Evolutionary conservation across 2,797 vertebrate species (phyloP).

Genomic region (Schizopygopsis malacanthus): DNA sequence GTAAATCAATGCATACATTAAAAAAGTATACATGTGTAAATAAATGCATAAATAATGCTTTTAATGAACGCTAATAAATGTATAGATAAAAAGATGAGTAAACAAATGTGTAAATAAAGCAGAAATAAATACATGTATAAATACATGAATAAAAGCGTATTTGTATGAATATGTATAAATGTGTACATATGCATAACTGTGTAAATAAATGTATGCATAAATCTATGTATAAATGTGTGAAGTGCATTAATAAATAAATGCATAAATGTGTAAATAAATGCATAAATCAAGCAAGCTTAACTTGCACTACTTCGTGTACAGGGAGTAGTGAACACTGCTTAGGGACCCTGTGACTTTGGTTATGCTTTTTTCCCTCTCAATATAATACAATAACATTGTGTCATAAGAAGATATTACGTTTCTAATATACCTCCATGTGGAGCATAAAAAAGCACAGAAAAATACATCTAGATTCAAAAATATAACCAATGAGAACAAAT

Average conservation of each 20-base stretch:
- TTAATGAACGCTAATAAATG: not conserved
- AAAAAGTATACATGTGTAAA: not conserved
- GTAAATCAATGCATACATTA: no score
- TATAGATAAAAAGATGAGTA: not conserved
- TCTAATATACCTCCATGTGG: not conserved
- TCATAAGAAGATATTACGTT: constrained; percentile 9
- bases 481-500: not conserved
- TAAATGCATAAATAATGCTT: not conserved
- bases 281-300: not conserved
- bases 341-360: not conserved
- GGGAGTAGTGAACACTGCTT: not conserved
- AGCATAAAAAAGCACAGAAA: not conserved
- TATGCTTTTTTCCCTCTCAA: not conserved
- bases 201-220: not conserved
- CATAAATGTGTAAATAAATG: not conserved
- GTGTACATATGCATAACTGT: not conserved
- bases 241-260: not conserved
- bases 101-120: not conserved
- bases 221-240: not conserved
- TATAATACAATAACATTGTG: not conserved
- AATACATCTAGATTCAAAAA: not conserved
- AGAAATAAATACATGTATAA: not conserved
- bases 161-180: not conserved
- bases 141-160: not conserved
- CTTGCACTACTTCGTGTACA: not conserved